Conservation (phyloP, 2,797 vertebrate species). For the Saxicola maurus region DNA sequence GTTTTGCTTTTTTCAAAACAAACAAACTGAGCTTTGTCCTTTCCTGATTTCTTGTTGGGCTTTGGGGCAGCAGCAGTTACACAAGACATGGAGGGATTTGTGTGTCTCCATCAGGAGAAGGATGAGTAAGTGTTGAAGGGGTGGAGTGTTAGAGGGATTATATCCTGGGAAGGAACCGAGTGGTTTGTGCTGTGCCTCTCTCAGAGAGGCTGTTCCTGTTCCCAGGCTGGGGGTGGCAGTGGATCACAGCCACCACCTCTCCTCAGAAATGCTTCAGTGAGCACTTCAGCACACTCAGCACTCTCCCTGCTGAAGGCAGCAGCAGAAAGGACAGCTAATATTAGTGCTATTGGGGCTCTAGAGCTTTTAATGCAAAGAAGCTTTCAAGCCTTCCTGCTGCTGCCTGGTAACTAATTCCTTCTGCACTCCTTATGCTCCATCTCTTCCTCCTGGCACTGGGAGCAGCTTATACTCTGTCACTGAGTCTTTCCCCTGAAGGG, state of each 20-base stretch:
- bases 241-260: constrained; percentile 3
- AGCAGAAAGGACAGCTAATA: constrained; percentile 8
- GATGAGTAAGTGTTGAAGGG: constrained; percentile 62
- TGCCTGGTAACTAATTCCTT: constrained; percentile 19
- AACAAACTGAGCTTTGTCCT: not conserved
- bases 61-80: constrained; percentile 12
- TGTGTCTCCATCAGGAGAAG: constrained; percentile 28
- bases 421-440: not conserved
- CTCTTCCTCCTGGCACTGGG: not conserved
- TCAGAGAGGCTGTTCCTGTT: not conserved
- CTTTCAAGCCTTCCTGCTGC: not conserved
- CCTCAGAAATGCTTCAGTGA: not conserved
- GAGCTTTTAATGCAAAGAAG: not conserved
- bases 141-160: constrained; percentile 28
- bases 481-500: not conserved
- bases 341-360: not conserved
- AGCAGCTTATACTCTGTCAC: not conserved
- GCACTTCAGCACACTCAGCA: not conserved
- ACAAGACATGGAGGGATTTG: not conserved
- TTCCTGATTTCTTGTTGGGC: not conserved
- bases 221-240: constrained; percentile 5
- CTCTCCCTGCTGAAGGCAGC: constrained; percentile 14
- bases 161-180: constrained; percentile 12
- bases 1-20: not conserved
- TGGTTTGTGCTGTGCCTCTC: not conserved